Evolutionary conservation across 2,888 invertebrate species (phyloP), one percentile per base, ranked within the genome.

Genomic region (Pseudoips prasinana): DNA sequence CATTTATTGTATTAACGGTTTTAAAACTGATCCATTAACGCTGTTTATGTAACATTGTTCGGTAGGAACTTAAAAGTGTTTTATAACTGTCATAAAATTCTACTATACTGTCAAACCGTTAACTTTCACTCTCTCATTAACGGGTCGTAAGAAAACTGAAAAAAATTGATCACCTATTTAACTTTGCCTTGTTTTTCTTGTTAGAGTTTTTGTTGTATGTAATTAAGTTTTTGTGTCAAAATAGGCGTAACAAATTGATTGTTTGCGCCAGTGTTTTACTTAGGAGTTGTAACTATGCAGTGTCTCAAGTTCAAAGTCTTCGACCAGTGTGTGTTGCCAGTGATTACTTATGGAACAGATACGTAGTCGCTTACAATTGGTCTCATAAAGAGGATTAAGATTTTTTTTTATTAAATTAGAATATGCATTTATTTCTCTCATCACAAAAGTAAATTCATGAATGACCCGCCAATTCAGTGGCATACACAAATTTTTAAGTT

Each of bases 81-180:
- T 78, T 73, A 74, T 68, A 61, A 73, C 64, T 58, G 39, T 48
- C 77, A 70, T 84, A 75, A 84, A 80, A 65, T 56, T 42, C 44
- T 46, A 49, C 43, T 62, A 50, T 39, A 53, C 73, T 72, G 78
- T 79, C 66, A 74, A 74, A 79, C 77, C 80, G 77, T 86, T 64
- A 84, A 84, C 67, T 71, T 69, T 71, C 72, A 69, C 72, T 74
- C 55, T n/a, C 59, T 70, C 73, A 79, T 85, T 80, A 85, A 75
- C 81, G 70, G 65, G 44, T 75, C 74, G 67, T 81, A 60, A 75
- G 59, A 39, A 56, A 64, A 54, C 39, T 52, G 50, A 56, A 47
- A 50, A 48, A 55, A 48, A 39, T n/a, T 46, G 14, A 52, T 59
- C 41, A 36, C 52, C 36, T 20, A 57, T 58, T n/a, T 58, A 51